Evolutionary conservation across 2,888 invertebrate genomes (phyloP).

Genomic region (Xanthorhoe designata): DNA sequence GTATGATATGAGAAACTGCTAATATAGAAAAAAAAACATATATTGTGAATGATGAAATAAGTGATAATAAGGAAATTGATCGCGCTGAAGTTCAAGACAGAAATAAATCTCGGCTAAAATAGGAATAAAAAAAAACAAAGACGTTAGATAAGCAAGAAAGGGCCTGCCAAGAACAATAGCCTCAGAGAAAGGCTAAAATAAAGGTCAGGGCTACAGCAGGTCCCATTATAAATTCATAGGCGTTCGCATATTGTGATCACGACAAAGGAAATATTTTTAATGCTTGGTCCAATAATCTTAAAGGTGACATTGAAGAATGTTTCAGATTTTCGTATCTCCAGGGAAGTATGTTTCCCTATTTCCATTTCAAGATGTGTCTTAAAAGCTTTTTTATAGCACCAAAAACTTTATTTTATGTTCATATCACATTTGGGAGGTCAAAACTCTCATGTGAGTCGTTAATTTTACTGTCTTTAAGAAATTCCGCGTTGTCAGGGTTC

Average conservation of each 20-base stretch:
- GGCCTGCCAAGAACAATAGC: constrained; percentile 68
- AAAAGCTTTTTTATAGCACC: constrained; percentile 45
- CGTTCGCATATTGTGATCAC: constrained; percentile 65
- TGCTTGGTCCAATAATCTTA: constrained; percentile 57
- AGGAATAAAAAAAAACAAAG: constrained; percentile 58
- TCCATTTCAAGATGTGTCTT: constrained; percentile 43
- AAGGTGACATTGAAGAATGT: constrained; percentile 61
- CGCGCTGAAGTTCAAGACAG: not conserved
- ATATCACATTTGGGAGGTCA: constrained; percentile 30
- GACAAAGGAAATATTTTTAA: constrained; percentile 68
- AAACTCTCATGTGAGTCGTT: constrained; percentile 30
- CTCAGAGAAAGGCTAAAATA: constrained; percentile 72
- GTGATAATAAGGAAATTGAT: not conserved
- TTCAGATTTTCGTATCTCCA: constrained; percentile 50
- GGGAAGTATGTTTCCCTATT: constrained; percentile 44
- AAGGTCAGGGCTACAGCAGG: constrained; percentile 72
- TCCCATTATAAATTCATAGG: constrained; percentile 77
- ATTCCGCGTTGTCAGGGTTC: constrained; percentile 32
- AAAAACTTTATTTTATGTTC: constrained; percentile 39
- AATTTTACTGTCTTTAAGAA: constrained; percentile 33
- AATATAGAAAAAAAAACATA: not conserved
- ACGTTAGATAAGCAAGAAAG: constrained; percentile 66
- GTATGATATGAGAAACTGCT: not conserved
- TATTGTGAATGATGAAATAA: too few species aligned
- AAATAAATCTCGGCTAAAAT: not conserved